Conservation (phyloP, 2,113 vertebrate genomes). For the cattle (Bos taurus) region ARS-UCD2.0 NC_037328.1:58472501-58473000, state of each 20-base stretch:
- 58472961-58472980: background rate
- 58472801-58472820: background rate
- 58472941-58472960: constrained; percentile 2
- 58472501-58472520: background rate
- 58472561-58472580: background rate
- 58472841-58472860: constrained; percentile 15
- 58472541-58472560: background rate
- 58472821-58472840: background rate
- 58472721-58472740: constrained; percentile 96
- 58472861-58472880: background rate
- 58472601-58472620: constrained; percentile 97
- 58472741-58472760: constrained; percentile 84
- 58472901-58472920: background rate
- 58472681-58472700: constrained; percentile 97
- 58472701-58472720: constrained; percentile 94
- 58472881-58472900: background rate
- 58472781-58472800: background rate
- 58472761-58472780: background rate
- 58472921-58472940: background rate
- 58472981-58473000: background rate
- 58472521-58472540: background rate
- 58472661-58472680: constrained; percentile 94
- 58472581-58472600: constrained; percentile 90
- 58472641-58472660: constrained; percentile 98
- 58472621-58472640: constrained; percentile 97